These are phyloP conservation scores for Scaeva pyrastri DNA, from an alignment of 2,888 invertebrate genomes.

Conservation along the genomic window DNA sequence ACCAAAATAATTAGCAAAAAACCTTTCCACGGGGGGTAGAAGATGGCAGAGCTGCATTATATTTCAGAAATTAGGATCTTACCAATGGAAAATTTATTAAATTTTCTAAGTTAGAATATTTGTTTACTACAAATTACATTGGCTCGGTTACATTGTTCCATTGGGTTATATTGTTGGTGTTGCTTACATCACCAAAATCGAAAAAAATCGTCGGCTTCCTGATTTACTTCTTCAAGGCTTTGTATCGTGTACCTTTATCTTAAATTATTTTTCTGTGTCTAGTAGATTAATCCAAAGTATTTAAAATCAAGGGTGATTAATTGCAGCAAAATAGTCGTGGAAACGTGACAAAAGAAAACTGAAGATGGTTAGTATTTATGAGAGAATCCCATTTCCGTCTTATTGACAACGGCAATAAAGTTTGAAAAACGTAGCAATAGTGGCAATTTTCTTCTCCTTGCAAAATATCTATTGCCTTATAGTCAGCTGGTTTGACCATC, in stretches of 20 bases:
- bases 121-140: too few species aligned
- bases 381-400: not conserved
- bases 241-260: not conserved
- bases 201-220: not conserved
- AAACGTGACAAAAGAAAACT: not conserved
- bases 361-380: too few species aligned
- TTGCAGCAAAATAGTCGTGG: not conserved
- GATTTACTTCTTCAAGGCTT: not conserved
- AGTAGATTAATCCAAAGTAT: not conserved
- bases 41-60: too few species aligned
- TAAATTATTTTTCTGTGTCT: not conserved
- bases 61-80: too few species aligned
- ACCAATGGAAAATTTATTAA: too few species aligned
- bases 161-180: too few species aligned
- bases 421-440: slow-evolving; percentile 14
- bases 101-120: too few species aligned
- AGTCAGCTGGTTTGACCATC: not conserved
- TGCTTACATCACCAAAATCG: not conserved
- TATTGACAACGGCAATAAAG: not conserved
- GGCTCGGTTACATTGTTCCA: too few species aligned
- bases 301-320: slow-evolving; percentile 9
- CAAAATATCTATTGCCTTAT: slow-evolving; percentile 1
- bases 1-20: too few species aligned
- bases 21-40: too few species aligned
- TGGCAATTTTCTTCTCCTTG: slow-evolving; percentile 12